phyloP scores from a whole-genome alignment of 2,797 vertebrate genomes.

The Alauda arvensis region DNA sequence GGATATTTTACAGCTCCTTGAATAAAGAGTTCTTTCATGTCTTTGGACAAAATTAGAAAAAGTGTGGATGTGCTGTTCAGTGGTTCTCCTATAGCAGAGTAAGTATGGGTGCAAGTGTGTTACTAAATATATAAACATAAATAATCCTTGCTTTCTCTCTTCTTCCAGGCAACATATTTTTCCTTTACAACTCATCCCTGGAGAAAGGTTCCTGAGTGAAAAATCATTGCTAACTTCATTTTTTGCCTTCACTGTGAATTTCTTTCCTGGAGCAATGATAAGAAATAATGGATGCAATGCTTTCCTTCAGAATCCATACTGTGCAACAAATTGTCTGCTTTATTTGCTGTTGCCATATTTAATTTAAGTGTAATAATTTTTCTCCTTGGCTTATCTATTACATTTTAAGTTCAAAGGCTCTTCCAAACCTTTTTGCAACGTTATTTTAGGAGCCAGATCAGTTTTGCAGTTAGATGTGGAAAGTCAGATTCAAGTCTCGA shows the following conservation, averaged over 20 bases:
- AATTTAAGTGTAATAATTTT: conserved; percentile 51
- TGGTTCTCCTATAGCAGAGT: background rate
- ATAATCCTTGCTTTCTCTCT: conserved; percentile 13
- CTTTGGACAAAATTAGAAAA: background rate
- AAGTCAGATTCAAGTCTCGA: background rate
- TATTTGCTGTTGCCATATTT: conserved; percentile 54
- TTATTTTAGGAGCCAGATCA: background rate
- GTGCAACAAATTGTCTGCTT: conserved; percentile 28
- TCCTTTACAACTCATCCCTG: conserved; percentile 43
- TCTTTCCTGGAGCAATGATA: conserved; percentile 59
- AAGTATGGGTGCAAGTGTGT: background rate
- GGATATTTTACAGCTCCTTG: background rate
- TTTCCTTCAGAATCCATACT: background rate
- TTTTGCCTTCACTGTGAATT: conserved; percentile 41
- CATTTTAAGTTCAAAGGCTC: background rate
- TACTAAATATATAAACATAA: background rate
- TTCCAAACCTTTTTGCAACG: background rate
- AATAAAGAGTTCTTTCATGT: background rate
- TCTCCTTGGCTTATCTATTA: conserved; percentile 27
- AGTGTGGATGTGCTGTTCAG: background rate
- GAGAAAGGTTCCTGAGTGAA: conserved; percentile 52
- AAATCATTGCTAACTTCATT: conserved; percentile 65
- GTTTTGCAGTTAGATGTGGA: background rate
- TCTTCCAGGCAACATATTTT: conserved; percentile 21
- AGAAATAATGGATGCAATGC: conserved; percentile 38